phyloP scores from a whole-genome alignment of 2,113 vertebrate species.

The Megaptera novaeangliae region DNA sequence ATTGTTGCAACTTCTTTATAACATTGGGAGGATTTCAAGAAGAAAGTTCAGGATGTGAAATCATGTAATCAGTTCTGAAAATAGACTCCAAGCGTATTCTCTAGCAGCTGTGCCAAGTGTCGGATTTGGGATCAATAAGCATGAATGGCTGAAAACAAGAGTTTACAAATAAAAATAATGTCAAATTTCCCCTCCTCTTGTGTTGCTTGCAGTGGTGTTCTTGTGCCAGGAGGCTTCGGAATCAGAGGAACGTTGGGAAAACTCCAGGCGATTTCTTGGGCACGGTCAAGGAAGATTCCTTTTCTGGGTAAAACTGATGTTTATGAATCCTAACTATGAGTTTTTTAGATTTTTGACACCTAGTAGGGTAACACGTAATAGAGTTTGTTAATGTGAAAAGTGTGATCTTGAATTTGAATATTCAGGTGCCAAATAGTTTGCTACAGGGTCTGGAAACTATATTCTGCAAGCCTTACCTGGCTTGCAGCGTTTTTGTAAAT shows the following conservation, averaged over 20 bases:
- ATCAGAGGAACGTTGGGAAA: slow-evolving; percentile 84
- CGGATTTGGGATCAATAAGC: neutral
- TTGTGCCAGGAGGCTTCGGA: slow-evolving; percentile 86
- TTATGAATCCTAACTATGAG: neutral
- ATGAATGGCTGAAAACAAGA: neutral
- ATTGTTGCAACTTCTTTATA: neutral
- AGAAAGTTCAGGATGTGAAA: neutral
- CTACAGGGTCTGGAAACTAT: neutral
- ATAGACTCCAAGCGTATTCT: neutral
- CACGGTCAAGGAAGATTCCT: slow-evolving; percentile 84
- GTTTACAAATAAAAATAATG: neutral
- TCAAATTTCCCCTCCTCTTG: slow-evolving; percentile 16
- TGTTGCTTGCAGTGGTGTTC: slow-evolving; percentile 81
- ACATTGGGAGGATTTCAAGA: neutral
- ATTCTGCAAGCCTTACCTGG: neutral
- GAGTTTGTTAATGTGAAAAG: neutral
- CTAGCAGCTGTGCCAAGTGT: neutral
- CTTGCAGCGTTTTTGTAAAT: neutral
- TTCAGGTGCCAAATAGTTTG: neutral
- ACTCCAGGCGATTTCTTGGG: slow-evolving; percentile 85
- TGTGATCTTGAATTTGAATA: neutral
- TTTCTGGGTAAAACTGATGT: slow-evolving; percentile 82
- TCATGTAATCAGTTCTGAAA: neutral
- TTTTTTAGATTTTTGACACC: neutral
- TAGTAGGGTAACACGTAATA: neutral